Evolutionary conservation across 2,888 invertebrate genomes (phyloP).

Genomic region (Tiphia femorata): DNA sequence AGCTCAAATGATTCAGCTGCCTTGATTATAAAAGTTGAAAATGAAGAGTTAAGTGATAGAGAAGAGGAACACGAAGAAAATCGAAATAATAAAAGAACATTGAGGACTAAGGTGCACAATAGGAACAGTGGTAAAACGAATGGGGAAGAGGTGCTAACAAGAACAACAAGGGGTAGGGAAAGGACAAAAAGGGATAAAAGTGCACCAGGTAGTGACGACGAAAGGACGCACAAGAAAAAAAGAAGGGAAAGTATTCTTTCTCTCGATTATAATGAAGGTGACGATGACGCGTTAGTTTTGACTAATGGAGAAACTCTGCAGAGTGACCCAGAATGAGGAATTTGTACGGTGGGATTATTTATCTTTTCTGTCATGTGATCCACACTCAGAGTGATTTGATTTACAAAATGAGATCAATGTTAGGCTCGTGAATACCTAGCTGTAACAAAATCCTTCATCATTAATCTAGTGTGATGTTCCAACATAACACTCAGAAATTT

Average conservation of each 20-base stretch:
- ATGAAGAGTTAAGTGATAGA: slow-evolving; percentile 66
- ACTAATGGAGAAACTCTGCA: slow-evolving; percentile 75
- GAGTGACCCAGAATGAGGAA: slow-evolving; percentile 63
- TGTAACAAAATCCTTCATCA: slow-evolving; percentile 1
- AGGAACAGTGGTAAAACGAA: slow-evolving; percentile 62
- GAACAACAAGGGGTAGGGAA: slow-evolving; percentile 64
- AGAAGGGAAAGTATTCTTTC: slow-evolving; percentile 80
- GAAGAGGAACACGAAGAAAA: slow-evolving; percentile 53
- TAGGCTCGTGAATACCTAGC: neutral
- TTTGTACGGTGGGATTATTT: slow-evolving; percentile 15
- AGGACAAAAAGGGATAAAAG: slow-evolving; percentile 70
- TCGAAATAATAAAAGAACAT: slow-evolving; percentile 51
- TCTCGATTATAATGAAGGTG: slow-evolving; percentile 79
- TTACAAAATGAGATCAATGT: slow-evolving; percentile 3
- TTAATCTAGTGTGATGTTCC: neutral
- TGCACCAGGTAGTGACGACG: slow-evolving; percentile 69
- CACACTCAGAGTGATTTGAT: neutral
- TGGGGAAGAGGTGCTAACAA: slow-evolving; percentile 61
- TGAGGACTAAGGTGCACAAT: slow-evolving; percentile 57
- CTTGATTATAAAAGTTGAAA: slow-evolving; percentile 67
- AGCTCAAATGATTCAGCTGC: slow-evolving; percentile 68
- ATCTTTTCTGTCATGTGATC: neutral
- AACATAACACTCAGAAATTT: too few species aligned
- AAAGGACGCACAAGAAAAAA: slow-evolving; percentile 76
- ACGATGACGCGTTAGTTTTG: slow-evolving; percentile 79